Percentiles rank a stretch among this genome's conserved stretches.
These are phyloP conservation scores for Pristionchus mayeri DNA, from an alignment of 2,888 invertebrate species.

Conservation along the genomic window DNA sequence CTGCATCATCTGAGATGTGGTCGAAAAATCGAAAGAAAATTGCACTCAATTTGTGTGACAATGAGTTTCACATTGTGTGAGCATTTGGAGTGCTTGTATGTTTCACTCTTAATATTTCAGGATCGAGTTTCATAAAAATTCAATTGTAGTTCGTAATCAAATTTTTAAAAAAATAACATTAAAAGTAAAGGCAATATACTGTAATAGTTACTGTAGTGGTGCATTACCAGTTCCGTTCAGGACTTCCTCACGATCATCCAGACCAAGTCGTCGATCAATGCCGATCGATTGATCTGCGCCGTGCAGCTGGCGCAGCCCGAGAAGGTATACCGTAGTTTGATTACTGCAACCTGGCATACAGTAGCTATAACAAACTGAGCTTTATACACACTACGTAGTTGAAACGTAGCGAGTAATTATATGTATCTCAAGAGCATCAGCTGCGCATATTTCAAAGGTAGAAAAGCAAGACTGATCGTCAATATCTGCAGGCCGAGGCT, in stretches of 20 bases:
- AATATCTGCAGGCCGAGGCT: slow-evolving; percentile 3
- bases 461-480: not conserved
- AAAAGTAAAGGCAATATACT: too few species aligned
- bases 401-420: not conserved
- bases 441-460: not conserved
- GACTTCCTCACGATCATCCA: slow-evolving; percentile 29
- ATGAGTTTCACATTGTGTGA: too few species aligned
- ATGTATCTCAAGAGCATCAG: not conserved
- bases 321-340: not conserved
- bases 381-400: not conserved
- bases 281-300: slow-evolving; percentile 12
- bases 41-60: too few species aligned
- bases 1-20: too few species aligned
- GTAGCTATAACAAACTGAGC: not conserved
- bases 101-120: too few species aligned
- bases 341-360: not conserved
- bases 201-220: not conserved
- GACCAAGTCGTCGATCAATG: slow-evolving; percentile 20
- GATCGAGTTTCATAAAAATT: too few species aligned
- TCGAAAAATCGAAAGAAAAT: too few species aligned
- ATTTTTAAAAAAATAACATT: too few species aligned
- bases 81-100: too few species aligned
- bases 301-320: slow-evolving; percentile 36
- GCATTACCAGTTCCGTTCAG: not conserved
- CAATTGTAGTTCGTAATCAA: too few species aligned